These are phyloP conservation scores for Sycophaga agraensis DNA, from an alignment of 1,140 invertebrate genomes.

Conservation along the genomic window DNA sequence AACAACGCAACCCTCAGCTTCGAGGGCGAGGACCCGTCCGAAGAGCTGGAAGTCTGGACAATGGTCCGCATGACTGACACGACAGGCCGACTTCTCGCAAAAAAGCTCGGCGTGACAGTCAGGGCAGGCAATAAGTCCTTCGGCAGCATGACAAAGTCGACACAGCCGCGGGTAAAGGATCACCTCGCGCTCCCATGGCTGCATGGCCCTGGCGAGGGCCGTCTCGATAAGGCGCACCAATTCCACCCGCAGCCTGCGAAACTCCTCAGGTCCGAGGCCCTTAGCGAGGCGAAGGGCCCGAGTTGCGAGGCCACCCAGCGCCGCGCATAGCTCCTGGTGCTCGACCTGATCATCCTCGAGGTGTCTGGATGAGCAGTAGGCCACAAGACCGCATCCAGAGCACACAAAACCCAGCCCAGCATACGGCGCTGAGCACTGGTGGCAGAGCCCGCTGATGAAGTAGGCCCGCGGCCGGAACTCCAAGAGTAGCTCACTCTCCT, in stretches of 20 bases:
- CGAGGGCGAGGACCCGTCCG: constrained; percentile 40
- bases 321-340: constrained; percentile 57
- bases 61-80: constrained; percentile 42
- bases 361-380: constrained; percentile 60
- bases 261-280: constrained; percentile 61
- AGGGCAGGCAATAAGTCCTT: constrained; percentile 58
- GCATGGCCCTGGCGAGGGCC: constrained; percentile 60
- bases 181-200: constrained; percentile 68
- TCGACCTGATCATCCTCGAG: constrained; percentile 46
- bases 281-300: constrained; percentile 50
- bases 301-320: constrained; percentile 36
- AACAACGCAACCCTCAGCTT: constrained; percentile 55
- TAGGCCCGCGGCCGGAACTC: constrained; percentile 45
- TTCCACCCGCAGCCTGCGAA: constrained; percentile 63
- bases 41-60: constrained; percentile 50
- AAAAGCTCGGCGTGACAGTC: constrained; percentile 60
- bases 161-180: constrained; percentile 69
- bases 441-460: constrained; percentile 48
- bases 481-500: constrained; percentile 42
- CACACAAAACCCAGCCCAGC: constrained; percentile 39
- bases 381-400: constrained; percentile 57
- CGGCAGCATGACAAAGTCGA: constrained; percentile 49
- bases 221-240: constrained; percentile 63
- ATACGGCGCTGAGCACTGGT: constrained; percentile 46
- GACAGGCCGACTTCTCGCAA: constrained; percentile 38